Evolutionary conservation across 2,797 vertebrate genomes (phyloP), one percentile per base, ranked within the genome.

Genomic region (Myiothlypis coronata): DNA sequence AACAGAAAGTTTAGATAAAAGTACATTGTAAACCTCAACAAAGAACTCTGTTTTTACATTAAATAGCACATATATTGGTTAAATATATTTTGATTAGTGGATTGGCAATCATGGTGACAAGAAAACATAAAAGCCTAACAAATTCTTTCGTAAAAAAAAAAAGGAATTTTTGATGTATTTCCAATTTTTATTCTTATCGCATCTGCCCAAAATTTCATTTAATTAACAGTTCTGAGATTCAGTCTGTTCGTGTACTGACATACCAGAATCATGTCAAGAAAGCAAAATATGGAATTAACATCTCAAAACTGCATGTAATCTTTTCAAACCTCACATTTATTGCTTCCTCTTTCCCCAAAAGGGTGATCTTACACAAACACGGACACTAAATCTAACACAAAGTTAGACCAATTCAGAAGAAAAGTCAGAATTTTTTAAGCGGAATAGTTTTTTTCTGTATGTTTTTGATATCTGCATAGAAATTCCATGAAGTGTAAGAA

Each of bases 151-250:
- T 64, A 53, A 39, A 89, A 67, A 82, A 75, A 75, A 90, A 92
- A 78, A 50, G 14, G 28, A 65, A 52, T 44, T 72, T 64, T 82
- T 95, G 75, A 93, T 87, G 43, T 53, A 53, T 93, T 94, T 91
- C 94, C 87, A 89, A 67, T 57, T 75, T 84, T 74, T 89, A 90
- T 71, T 69, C 70, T 94, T 91, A 65, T 46, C 6, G 44, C 92
- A 55, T 88, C 79, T 70, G 55, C 79, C 65, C 64, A 76, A 91
- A 92, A 91, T 67, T 81, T 85, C 47, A 60, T 75, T 95, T 89
- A 89, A 97, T 85, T 95, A 84, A n/a, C 90, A 89, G 76, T 81
- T 92, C 81, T 56, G 28, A 91, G 79, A 89, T 70, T 94, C 87
- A 67, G 91, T 94, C 85, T 89, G 79, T 91, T 93, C 64, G 1